These are phyloP conservation scores for Phocides pigmalion DNA, from an alignment of 1,140 invertebrate species.

Conservation along the genomic window DNA sequence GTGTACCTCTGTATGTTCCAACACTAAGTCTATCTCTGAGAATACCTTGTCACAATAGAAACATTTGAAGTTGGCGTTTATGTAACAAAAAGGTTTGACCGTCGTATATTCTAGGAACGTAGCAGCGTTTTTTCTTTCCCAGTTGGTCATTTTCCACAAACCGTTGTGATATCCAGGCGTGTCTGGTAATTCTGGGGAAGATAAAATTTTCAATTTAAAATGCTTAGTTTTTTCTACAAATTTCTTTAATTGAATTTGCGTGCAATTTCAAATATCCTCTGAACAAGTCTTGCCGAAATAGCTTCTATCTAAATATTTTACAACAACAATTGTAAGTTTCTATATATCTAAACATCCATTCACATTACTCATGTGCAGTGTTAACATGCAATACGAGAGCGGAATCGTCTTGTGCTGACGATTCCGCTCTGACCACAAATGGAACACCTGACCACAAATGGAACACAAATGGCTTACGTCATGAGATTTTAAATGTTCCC, in stretches of 20 bases:
- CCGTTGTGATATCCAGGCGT: constrained; percentile 60
- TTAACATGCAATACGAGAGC: constrained; percentile 43
- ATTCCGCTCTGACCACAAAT: too few relatives aligned
- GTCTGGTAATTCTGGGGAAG: constrained; percentile 59
- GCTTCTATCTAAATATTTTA: too few relatives aligned
- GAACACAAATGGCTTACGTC: constrained; percentile 63
- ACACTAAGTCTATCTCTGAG: constrained; percentile 64
- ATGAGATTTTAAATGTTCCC: constrained; percentile 84
- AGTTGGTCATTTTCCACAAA: constrained; percentile 79
- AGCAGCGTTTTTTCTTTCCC: constrained; percentile 72
- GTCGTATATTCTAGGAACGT: constrained; percentile 68
- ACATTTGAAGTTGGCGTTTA: constrained; percentile 77
- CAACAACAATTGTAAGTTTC: not conserved
- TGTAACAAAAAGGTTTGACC: constrained; percentile 73
- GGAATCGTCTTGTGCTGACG: constrained; percentile 41
- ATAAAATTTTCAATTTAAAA: constrained; percentile 55
- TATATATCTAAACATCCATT: not conserved
- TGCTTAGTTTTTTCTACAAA: not conserved
- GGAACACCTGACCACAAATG: constrained; percentile 47
- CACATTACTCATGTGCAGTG: constrained; percentile 32
- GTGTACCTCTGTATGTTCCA: constrained; percentile 62
- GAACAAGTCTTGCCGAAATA: too few relatives aligned
- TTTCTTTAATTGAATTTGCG: not conserved
- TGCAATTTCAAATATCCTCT: too few relatives aligned
- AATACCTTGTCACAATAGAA: constrained; percentile 76